Conservation (phyloP, 2,113 vertebrate genomes). For the Seriola dumerili region DNA sequence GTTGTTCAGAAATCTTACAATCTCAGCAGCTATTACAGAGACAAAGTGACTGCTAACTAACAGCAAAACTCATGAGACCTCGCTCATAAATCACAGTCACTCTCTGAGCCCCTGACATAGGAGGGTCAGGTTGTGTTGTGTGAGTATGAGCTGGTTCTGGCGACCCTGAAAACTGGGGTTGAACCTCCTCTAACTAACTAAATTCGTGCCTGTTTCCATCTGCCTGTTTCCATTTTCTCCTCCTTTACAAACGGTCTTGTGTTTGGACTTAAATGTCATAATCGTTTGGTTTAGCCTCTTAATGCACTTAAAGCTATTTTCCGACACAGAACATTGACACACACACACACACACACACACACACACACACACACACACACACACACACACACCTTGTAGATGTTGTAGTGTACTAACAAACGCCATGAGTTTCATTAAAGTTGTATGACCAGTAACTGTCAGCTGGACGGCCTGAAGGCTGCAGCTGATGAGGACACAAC, state of each 20-base stretch:
- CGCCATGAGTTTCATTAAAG: slow-evolving; percentile 24
- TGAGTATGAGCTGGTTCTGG: neutral
- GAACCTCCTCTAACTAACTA: neutral
- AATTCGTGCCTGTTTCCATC: slow-evolving; percentile 4
- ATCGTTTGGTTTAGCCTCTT: slow-evolving; percentile 48
- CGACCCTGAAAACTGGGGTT: slow-evolving; percentile 1
- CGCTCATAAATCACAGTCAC: neutral
- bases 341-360: neutral
- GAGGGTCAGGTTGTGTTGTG: neutral
- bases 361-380: neutral
- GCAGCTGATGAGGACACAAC: neutral
- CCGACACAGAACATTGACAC: slow-evolving; percentile 11
- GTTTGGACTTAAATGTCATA: slow-evolving; percentile 59
- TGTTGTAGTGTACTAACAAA: slow-evolving; percentile 2
- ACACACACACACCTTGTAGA: slow-evolving; percentile 1
- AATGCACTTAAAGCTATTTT: slow-evolving; percentile 55
- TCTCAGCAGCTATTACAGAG: neutral
- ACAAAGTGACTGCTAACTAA: neutral
- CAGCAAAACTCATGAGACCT: too few relatives aligned
- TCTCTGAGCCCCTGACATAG: neutral
- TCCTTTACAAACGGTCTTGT: slow-evolving; percentile 47
- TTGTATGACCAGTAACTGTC: slow-evolving; percentile 3
- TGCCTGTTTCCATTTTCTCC: slow-evolving; percentile 37
- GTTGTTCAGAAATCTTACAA: neutral
- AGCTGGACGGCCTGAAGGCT: neutral